phyloP scores from a whole-genome alignment of 1,140 invertebrate species.

The Drosophila chauvacae region DNA sequence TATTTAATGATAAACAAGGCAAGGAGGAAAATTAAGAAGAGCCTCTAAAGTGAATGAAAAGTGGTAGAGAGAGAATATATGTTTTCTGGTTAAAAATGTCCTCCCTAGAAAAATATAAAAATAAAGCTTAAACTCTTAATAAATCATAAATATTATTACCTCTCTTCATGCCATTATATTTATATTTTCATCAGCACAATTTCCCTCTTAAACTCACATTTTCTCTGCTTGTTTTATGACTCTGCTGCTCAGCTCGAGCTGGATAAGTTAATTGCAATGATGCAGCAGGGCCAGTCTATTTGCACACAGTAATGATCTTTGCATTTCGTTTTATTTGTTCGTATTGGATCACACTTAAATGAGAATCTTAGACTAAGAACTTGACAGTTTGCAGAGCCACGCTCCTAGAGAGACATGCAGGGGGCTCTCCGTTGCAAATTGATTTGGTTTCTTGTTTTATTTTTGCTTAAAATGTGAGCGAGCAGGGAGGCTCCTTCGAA shows the following conservation, averaged over 20 bases:
- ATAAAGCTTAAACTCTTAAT: neutral
- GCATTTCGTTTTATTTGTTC: constrained; percentile 21
- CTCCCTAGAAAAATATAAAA: neutral
- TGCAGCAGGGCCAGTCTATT: neutral
- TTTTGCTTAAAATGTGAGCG: constrained; percentile 25
- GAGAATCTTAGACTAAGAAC: constrained; percentile 42
- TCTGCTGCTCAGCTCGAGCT: neutral
- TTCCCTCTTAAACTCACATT: neutral
- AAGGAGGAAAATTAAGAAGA: neutral
- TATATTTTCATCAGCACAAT: neutral
- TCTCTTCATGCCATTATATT: neutral
- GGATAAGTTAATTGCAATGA: constrained; percentile 1
- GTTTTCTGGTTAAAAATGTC: neutral
- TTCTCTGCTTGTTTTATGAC: neutral
- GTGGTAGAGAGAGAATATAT: neutral
- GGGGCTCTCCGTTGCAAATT: constrained; percentile 7
- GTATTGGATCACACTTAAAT: constrained; percentile 31
- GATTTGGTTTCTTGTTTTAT: neutral
- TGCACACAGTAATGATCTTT: constrained; percentile 15
- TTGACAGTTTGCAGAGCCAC: constrained; percentile 35
- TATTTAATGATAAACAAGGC: neutral
- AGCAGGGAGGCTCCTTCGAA: constrained; percentile 15
- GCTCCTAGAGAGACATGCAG: constrained; percentile 39
- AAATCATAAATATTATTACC: neutral
- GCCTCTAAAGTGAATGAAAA: neutral